Conservation (phyloP, 2,113 vertebrate genomes). For the Alexandromys fortis region DNA sequence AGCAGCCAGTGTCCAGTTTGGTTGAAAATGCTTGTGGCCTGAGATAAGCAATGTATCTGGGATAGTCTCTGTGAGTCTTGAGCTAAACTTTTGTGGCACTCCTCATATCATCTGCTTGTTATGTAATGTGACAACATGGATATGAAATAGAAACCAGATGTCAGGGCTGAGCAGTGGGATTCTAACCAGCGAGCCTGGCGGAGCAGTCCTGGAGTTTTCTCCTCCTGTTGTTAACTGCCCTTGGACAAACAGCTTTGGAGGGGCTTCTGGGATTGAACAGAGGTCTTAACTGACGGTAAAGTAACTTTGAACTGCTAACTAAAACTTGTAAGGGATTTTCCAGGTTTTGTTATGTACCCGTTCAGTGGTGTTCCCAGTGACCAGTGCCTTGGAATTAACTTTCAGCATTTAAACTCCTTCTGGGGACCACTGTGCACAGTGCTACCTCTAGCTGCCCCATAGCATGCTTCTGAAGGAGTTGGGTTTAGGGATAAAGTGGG, state of each 20-base stretch:
- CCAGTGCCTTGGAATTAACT: neutral
- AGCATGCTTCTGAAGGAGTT: accelerated
- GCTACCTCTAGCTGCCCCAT: accelerated
- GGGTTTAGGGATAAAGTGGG: neutral
- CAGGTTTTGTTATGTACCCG: neutral
- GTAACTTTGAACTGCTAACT: accelerated
- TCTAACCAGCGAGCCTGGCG: slow-evolving; percentile 35
- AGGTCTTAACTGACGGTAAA: slow-evolving; percentile 57
- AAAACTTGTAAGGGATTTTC: neutral
- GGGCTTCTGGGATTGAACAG: neutral
- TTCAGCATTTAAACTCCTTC: neutral
- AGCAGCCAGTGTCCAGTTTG: neutral
- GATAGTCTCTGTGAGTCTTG: neutral
- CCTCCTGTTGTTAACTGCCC: neutral
- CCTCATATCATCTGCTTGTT: slow-evolving; percentile 78
- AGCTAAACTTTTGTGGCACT: slow-evolving; percentile 22
- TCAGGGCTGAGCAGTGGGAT: slow-evolving; percentile 69
- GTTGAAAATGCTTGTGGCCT: accelerated
- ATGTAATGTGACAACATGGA: slow-evolving; percentile 80
- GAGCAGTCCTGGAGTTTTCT: slow-evolving; percentile 34
- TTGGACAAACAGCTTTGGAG: slow-evolving; percentile 40
- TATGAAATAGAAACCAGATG: slow-evolving; percentile 83
- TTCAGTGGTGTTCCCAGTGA: neutral
- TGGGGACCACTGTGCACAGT: neutral
- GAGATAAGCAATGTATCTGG: neutral